These are phyloP conservation scores for Cochlearius cochlearius DNA, from an alignment of 2,113 vertebrate species.

Conservation along the genomic window DNA sequence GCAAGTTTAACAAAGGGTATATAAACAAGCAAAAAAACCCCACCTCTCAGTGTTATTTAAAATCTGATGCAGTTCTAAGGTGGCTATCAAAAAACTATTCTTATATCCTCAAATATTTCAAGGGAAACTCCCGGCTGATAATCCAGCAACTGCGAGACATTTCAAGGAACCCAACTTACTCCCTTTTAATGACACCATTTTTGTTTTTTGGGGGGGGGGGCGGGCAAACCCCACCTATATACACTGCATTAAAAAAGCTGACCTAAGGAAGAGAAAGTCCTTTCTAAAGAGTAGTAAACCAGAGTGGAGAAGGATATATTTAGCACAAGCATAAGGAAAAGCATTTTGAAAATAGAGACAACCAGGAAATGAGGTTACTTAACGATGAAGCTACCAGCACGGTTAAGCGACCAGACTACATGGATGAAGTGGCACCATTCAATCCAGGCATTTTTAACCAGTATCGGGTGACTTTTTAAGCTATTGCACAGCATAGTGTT, in stretches of 20 bases:
- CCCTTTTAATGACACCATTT: not conserved
- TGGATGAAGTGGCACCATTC: not conserved
- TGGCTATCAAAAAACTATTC: not conserved
- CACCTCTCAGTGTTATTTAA: not conserved
- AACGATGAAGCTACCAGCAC: not conserved
- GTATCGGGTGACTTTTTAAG: not conserved
- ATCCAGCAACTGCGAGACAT: not conserved
- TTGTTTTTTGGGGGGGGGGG: not conserved
- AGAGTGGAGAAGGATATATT: not conserved
- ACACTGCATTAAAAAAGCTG: not conserved
- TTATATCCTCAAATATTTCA: not conserved
- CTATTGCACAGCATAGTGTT: not conserved
- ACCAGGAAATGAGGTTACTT: not conserved
- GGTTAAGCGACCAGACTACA: not conserved
- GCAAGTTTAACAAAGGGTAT: not conserved
- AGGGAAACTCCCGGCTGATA: not conserved
- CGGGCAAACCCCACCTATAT: not conserved
- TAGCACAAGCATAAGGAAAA: not conserved
- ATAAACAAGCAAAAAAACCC: not conserved
- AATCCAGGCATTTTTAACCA: not conserved
- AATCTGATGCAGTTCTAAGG: not conserved
- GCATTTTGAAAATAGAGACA: not conserved
- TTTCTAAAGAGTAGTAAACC: not conserved
- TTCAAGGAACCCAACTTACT: not conserved
- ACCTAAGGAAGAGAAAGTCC: not conserved